phyloP scores from a whole-genome alignment of 2,797 vertebrate genomes.

The Cirrhinus mrigala region DNA sequence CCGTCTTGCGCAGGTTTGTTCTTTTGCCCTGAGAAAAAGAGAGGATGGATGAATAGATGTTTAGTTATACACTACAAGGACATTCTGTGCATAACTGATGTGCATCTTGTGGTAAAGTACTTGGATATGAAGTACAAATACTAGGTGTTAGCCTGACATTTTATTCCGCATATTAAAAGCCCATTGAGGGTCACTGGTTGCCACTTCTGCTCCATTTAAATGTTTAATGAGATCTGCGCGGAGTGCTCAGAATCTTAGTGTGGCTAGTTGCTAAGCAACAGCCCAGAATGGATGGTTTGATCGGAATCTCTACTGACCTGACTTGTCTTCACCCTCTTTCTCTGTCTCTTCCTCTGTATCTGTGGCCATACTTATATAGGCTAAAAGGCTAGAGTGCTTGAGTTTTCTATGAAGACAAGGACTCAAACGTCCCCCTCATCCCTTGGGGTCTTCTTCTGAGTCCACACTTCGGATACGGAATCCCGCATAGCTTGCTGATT shows the following conservation, averaged over 20 bases:
- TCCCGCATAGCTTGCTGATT: background rate
- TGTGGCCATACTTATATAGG: background rate
- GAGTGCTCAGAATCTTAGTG: conserved; percentile 49
- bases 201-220: conserved; percentile 50
- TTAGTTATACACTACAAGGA: background rate
- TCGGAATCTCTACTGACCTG: conserved; percentile 28
- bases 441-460: background rate
- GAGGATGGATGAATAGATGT: background rate
- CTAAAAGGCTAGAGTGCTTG: background rate
- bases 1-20: conserved; percentile 87
- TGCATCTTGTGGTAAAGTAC: background rate
- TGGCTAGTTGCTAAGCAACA: conserved; percentile 54
- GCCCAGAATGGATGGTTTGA: conserved; percentile 24
- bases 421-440: background rate
- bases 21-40: conserved; percentile 85
- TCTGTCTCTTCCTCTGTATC: background rate
- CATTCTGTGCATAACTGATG: background rate
- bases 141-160: conserved; percentile 8
- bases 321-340: conserved; percentile 11
- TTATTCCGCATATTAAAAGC: conserved; percentile 20
- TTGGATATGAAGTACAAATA: background rate
- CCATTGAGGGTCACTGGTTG: conserved; percentile 28
- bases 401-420: background rate
- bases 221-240: conserved; percentile 40
- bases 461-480: background rate